These are phyloP conservation scores for Leucophora obtusa DNA, from an alignment of 2,888 invertebrate genomes.

Conservation along the genomic window DNA sequence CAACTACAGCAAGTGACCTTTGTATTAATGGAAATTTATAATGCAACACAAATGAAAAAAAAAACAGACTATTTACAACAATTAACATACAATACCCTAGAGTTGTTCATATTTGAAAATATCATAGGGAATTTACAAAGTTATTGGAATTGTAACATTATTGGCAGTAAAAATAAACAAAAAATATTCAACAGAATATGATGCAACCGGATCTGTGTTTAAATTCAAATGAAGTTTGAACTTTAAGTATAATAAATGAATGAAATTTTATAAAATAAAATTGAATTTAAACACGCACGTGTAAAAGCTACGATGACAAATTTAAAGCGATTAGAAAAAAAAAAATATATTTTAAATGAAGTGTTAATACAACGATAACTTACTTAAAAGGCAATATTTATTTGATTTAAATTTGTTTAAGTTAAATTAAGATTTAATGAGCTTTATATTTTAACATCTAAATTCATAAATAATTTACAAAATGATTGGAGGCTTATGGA, in stretches of 20 bases:
- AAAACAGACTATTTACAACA: conserved; percentile 24
- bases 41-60: conserved; percentile 21
- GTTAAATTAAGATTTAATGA: too few relatives aligned
- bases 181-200: neutral
- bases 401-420: too few relatives aligned
- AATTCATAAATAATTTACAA: too few relatives aligned
- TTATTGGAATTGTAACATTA: conserved; percentile 59
- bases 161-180: neutral
- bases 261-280: neutral
- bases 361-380: too few relatives aligned
- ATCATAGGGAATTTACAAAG: conserved; percentile 56
- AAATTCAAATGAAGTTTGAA: neutral
- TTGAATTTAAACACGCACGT: neutral
- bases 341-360: too few relatives aligned
- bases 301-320: neutral
- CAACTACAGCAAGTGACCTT: conserved; percentile 33
- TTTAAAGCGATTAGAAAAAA: neutral
- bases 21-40: conserved; percentile 34
- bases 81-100: conserved; percentile 54
- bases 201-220: neutral
- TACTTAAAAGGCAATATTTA: too few relatives aligned
- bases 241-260: neutral
- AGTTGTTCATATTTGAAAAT: conserved; percentile 37
- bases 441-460: too few relatives aligned
- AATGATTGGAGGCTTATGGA: too few relatives aligned